These are phyloP conservation scores for Semotilus atromaculatus DNA, from an alignment of 2,797 vertebrate species.

Conservation along the genomic window DNA sequence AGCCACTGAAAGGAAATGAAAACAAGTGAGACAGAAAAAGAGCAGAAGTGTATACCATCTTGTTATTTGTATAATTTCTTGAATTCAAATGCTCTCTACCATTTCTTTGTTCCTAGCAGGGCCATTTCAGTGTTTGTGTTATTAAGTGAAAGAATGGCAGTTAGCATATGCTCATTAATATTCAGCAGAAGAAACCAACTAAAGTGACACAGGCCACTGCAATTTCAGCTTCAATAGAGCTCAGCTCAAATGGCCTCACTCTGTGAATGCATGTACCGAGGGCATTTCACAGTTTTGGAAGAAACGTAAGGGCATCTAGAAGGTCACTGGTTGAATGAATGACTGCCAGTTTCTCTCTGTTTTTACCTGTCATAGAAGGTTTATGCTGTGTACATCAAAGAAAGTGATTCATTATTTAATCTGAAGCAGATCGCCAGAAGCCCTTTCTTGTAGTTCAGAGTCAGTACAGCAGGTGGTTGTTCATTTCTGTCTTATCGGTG, in stretches of 20 bases:
- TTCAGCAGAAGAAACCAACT: constrained; percentile 65
- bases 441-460: constrained; percentile 7
- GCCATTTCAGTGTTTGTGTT: constrained; percentile 9
- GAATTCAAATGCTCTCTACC: neutral
- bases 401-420: constrained; percentile 28
- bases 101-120: constrained; percentile 4
- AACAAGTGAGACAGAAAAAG: neutral
- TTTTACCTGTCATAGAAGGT: constrained; percentile 26
- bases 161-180: constrained; percentile 70
- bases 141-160: constrained; percentile 16
- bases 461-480: neutral
- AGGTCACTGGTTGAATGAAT: neutral
- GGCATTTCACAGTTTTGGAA: neutral
- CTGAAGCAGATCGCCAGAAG: neutral
- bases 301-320: neutral
- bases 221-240: constrained; percentile 74
- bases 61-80: neutral
- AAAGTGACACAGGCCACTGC: constrained; percentile 69
- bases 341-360: neutral
- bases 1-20: neutral
- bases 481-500: neutral
- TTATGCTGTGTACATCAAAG: neutral
- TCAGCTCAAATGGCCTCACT: constrained; percentile 60
- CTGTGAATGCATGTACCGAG: neutral
- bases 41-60: neutral